phyloP scores from a whole-genome alignment of 2,888 invertebrate species.

The Embidobia sp. region DNA sequence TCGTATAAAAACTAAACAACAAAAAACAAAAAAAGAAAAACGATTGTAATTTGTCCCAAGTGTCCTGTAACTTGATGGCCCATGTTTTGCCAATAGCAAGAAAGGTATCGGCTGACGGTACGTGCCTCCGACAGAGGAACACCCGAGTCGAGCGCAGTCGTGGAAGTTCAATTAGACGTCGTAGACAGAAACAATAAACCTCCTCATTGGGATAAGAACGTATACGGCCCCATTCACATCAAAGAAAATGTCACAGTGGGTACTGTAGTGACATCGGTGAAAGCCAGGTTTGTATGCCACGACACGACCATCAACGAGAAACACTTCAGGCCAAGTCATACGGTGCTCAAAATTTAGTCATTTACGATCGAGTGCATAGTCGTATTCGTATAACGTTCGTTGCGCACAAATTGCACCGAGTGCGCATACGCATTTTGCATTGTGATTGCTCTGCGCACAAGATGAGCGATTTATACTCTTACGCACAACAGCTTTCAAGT shows the following conservation, averaged over 20 bases:
- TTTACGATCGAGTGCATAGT: no score
- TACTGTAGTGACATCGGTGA: conserved; percentile 98
- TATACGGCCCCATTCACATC: conserved; percentile 98
- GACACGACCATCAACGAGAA: conserved; percentile 78
- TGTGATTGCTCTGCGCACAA: no score
- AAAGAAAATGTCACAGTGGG: conserved; percentile 99
- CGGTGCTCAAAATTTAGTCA: no score
- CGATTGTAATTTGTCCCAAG: conserved; percentile 74
- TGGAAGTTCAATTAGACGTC: conserved; percentile 98
- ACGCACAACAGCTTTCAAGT: no score
- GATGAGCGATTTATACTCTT: no score
- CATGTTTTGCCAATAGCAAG: conserved; percentile 92
- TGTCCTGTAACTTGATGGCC: conserved; percentile 85
- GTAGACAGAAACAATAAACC: conserved; percentile 99
- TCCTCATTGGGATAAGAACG: conserved; percentile 96
- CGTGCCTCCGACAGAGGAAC: conserved; percentile 97
- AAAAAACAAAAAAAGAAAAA: conserved; percentile 68
- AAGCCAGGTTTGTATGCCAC: conserved; percentile 96
- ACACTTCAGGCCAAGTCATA: conserved; percentile 79
- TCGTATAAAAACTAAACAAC: conserved; percentile 55
- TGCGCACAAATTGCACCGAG: no score
- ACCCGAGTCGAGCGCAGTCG: conserved; percentile 96
- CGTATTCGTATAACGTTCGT: no score
- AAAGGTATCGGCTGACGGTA: conserved; percentile 97
- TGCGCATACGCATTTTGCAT: no score